Evolutionary conservation across 2,888 invertebrate species (phyloP).

Genomic region (Tipula lateralis): DNA sequence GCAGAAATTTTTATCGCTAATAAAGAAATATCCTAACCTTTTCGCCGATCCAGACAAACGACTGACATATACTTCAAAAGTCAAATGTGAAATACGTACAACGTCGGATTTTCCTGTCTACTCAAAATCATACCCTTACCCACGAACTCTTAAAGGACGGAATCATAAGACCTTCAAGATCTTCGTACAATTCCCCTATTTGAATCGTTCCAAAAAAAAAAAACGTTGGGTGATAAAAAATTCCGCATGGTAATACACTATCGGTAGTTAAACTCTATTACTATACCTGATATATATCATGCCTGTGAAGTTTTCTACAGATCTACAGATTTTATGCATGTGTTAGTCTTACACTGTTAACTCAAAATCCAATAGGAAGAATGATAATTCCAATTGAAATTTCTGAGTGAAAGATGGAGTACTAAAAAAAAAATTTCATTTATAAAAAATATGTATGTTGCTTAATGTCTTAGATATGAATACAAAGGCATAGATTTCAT

Average conservation of each 20-base stretch:
- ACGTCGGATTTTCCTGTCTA: neutral
- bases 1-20: neutral
- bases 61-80: neutral
- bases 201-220: neutral
- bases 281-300: neutral
- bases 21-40: neutral
- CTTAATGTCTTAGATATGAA: no score
- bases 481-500: no score
- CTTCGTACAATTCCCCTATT: neutral
- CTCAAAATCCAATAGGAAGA: no score
- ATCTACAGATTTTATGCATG: no score
- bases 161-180: neutral
- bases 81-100: neutral
- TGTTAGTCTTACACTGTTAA: no score
- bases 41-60: neutral
- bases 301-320: conserved; percentile 28
- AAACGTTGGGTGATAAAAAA: no score
- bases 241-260: no score
- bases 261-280: conserved; percentile 32
- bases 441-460: no score
- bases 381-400: no score
- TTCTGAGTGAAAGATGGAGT: no score
- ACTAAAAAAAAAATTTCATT: no score
- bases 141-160: neutral
- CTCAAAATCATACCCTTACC: neutral